Base-by-base conservation (phyloP, 2,888 invertebrate genomes). In the Nowickia ferox region DNA sequence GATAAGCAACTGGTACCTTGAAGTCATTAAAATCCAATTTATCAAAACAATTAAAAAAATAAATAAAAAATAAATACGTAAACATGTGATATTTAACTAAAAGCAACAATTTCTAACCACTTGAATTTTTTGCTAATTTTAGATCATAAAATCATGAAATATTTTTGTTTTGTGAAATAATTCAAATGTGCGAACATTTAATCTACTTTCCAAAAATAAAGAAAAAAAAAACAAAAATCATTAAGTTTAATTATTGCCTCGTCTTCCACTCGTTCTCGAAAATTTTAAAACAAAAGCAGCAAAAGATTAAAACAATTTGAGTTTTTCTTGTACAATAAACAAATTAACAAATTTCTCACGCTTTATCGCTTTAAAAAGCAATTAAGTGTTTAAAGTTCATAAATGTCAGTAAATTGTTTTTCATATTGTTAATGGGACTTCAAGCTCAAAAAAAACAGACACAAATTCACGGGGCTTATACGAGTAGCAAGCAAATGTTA, bases 361-460 rank as follows among this genome's bases (percentile, higher is more conserved):
- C 86, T 86, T 86, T 86, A 86, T 86, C 86, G 83, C 79, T 72
- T 86, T 79, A 79, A 86, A 85, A 86, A 83, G 82, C 79, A 83
- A 86, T 86, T 83, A 86, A 86, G 79, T 83, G 79, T 79, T 86
- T 83, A 83, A 83, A 86, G 86, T 86, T 86, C 86, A 86, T 86
- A 79, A 83, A 86, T 86, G 86, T 86, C 83, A 86, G 79, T 83
- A 83, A 83, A 83, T 86, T 83, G 83, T 66, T 86, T 82, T 66
- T 53, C 51, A 78, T 84, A 63, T 46, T 69, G 79, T 74, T 74
- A 84, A 84, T 78, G 74, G 74, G 74, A 30, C 76, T 77, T 83
- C 71, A 83, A 65, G 71, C 71, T 77, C 48, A 46, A 76, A 71
- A 66, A 8, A 59, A 48, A 42, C 42, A 71, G 42, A 30, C 11